Conservation (phyloP, 2,888 invertebrate genomes). For the Drosophila borealis region DNA sequence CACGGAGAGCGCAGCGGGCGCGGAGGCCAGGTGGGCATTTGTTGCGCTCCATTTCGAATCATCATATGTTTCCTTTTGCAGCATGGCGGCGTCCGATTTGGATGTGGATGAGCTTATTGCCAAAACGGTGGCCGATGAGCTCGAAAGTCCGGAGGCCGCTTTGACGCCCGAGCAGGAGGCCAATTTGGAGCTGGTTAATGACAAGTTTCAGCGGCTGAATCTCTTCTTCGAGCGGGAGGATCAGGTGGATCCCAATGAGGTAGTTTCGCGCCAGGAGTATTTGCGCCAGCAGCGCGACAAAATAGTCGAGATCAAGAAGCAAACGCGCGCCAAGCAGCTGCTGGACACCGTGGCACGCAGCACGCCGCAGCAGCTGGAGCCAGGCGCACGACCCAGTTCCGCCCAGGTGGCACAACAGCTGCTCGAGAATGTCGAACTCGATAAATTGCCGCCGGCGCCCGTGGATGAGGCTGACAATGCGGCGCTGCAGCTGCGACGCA, state of each 20-base stretch:
- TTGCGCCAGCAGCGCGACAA: conserved; percentile 95
- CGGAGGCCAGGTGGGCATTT: conserved; percentile 53
- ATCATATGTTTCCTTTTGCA: conserved; percentile 24
- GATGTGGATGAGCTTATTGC: conserved; percentile 81
- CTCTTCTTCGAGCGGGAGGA: conserved; percentile 83
- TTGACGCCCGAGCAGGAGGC: conserved; percentile 78
- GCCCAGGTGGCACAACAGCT: conserved; percentile 90
- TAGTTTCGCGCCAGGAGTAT: conserved; percentile 93
- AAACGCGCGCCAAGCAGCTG: conserved; percentile 92
- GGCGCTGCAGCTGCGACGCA: conserved; percentile 91
- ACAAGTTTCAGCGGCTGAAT: conserved; percentile 84
- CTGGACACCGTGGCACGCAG: conserved; percentile 87
- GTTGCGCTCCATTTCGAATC: background rate
- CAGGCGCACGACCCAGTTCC: conserved; percentile 88
- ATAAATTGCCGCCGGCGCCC: conserved; percentile 30
- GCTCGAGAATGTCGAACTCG: conserved; percentile 84
- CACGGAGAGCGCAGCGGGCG: conserved; percentile 46
- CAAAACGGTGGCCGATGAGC: conserved; percentile 78
- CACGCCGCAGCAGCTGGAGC: conserved; percentile 43
- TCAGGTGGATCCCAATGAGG: conserved; percentile 87
- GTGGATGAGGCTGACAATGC: conserved; percentile 82
- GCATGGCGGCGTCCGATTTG: conserved; percentile 50
- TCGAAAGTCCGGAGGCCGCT: conserved; percentile 78
- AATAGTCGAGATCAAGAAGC: conserved; percentile 94
- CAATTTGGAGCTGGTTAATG: conserved; percentile 68